phyloP scores from a whole-genome alignment of 2,888 invertebrate species.

The Chrysolina oricalcia region DNA sequence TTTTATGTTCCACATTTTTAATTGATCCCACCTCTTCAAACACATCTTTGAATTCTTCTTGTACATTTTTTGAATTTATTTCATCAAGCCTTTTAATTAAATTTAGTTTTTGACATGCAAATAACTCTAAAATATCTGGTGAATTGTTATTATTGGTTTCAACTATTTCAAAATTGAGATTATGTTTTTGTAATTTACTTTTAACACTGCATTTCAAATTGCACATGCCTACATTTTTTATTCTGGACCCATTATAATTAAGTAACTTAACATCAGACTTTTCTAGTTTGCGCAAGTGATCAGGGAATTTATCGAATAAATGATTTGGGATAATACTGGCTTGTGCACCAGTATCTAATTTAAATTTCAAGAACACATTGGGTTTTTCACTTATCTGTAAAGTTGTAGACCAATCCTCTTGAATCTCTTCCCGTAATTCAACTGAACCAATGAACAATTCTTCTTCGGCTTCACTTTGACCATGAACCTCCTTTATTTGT shows the following conservation, averaged over 20 bases:
- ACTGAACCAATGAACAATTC: conserved; percentile 12
- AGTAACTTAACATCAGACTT: conserved; percentile 11
- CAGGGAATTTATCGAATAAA: conserved; percentile 20
- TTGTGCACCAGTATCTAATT: neutral
- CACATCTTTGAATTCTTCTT: conserved; percentile 25
- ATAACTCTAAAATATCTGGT: conserved; percentile 9
- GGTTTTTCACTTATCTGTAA: conserved; percentile 20
- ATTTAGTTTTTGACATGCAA: conserved; percentile 14
- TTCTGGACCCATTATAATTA: conserved; percentile 23
- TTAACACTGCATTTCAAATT: conserved; percentile 3
- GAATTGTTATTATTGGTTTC: conserved; percentile 9
- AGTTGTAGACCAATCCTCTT: neutral
- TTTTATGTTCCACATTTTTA: conserved; percentile 26
- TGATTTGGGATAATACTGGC: conserved; percentile 17
- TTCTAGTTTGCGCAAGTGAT: conserved; percentile 11
- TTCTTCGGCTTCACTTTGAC: conserved; percentile 7
- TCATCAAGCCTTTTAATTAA: conserved; percentile 18
- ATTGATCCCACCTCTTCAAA: conserved; percentile 27
- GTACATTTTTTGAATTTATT: conserved; percentile 18
- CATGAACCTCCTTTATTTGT: conserved; percentile 22
- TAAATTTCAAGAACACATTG: conserved; percentile 22
- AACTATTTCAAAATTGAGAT: conserved; percentile 17
- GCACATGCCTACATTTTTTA: conserved; percentile 19
- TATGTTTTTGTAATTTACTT: conserved; percentile 12
- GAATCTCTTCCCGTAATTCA: neutral